These are phyloP conservation scores for Trinectes maculatus DNA, from an alignment of 2,113 vertebrate species.

Conservation along the genomic window DNA sequence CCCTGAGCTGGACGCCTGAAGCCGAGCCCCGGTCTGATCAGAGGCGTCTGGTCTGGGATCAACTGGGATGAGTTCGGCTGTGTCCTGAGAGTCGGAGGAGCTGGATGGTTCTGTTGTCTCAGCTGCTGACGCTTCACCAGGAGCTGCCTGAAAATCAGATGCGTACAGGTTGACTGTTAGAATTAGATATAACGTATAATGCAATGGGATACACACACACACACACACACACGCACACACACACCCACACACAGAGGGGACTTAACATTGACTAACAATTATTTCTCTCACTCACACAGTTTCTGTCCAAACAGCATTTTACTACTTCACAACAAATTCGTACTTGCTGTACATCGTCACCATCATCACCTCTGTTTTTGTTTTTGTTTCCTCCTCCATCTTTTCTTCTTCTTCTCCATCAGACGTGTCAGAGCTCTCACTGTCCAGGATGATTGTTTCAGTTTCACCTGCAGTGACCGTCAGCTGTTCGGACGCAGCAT, in stretches of 20 bases:
- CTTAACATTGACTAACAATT: too few species aligned
- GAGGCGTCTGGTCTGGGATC: not conserved
- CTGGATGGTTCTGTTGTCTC: constrained; percentile 5
- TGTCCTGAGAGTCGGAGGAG: constrained; percentile 21
- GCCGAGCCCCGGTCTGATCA: constrained; percentile 7
- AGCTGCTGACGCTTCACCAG: not conserved
- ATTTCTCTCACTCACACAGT: constrained; percentile 21
- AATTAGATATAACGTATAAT: too few species aligned
- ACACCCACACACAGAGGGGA: constrained; percentile 17
- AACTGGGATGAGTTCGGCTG: not conserved
- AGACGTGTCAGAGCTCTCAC: too few species aligned
- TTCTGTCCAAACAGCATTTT: constrained; percentile 52
- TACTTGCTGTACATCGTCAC: too few species aligned
- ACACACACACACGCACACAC: constrained; percentile 10
- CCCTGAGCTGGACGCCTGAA: not conserved
- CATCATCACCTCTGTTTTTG: not conserved
- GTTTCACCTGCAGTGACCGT: not conserved
- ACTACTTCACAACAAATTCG: too few species aligned
- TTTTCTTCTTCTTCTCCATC: not conserved
- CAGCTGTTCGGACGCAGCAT: not conserved
- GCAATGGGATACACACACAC: not conserved
- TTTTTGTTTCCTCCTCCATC: not conserved
- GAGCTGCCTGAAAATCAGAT: not conserved
- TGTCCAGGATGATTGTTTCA: not conserved
- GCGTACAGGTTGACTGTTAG: too few species aligned